These are phyloP conservation scores for Machimus rusticus DNA, from an alignment of 2,888 invertebrate genomes.

Conservation along the genomic window DNA sequence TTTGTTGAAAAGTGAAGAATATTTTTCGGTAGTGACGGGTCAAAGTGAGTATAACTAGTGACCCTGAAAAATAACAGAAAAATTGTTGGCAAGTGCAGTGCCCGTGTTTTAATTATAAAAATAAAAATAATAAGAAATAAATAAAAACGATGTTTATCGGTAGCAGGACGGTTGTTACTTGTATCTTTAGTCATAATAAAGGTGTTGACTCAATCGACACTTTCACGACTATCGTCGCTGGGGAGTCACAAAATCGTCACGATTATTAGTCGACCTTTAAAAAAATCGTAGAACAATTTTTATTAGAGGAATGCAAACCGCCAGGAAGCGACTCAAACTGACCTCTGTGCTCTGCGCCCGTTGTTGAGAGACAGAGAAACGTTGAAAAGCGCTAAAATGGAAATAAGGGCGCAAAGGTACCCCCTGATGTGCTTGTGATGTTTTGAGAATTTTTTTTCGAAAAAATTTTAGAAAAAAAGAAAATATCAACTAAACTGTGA, in stretches of 20 bases:
- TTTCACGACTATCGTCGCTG: background rate
- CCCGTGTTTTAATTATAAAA: background rate
- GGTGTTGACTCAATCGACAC: background rate
- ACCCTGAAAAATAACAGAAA: background rate
- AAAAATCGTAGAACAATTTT: background rate
- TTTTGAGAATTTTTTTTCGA: background rate
- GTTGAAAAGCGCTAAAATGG: background rate
- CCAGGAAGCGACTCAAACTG: background rate
- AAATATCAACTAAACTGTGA: background rate
- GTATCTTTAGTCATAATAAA: background rate
- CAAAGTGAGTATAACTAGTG: background rate
- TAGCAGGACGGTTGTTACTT: background rate
- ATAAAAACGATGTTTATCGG: constrained; percentile 17
- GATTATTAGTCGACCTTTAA: background rate
- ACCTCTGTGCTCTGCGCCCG: background rate
- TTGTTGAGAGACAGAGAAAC: background rate
- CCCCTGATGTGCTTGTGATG: background rate
- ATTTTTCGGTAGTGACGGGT: background rate
- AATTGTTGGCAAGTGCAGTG: background rate
- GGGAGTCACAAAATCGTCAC: background rate
- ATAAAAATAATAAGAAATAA: background rate
- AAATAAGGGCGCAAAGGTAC: background rate
- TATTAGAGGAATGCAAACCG: background rate
- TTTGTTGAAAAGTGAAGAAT: background rate
- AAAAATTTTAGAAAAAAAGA: background rate